A percentile compares a stretch with the other conserved stretches of the same genome.
Evolutionary conservation across 1,140 invertebrate species (phyloP).

Genomic region (Asbolus verrucosus): DNA sequence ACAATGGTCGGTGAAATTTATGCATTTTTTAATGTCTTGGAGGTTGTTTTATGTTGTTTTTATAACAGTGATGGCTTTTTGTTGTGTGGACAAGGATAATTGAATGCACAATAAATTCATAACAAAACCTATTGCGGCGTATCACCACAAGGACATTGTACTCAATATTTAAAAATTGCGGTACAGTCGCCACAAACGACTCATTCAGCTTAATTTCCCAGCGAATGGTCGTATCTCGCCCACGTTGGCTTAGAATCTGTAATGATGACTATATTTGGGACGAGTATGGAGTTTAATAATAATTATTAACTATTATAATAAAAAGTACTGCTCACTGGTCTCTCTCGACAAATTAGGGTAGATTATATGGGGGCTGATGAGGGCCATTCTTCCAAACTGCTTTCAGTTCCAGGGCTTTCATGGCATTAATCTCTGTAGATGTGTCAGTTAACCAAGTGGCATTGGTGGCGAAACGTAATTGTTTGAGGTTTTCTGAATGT

Average conservation of each 20-base stretch:
- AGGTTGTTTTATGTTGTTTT: constrained; percentile 16
- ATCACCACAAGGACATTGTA: neutral
- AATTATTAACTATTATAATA: no score
- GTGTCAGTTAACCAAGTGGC: neutral
- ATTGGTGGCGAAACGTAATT: constrained; percentile 17
- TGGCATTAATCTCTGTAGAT: constrained; percentile 7
- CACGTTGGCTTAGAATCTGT: no score
- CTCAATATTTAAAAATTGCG: neutral
- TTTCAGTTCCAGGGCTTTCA: constrained; percentile 13
- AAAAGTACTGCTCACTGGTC: constrained; percentile 4
- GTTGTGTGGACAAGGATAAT: constrained; percentile 22
- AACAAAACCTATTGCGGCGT: neutral
- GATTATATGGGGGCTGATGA: neutral
- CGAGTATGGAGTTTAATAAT: no score
- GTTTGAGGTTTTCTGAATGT: constrained; percentile 22
- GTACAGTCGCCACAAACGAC: no score
- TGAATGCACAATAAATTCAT: constrained; percentile 19
- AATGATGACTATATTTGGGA: no score
- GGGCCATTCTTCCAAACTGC: constrained; percentile 2
- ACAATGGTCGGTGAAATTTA: constrained; percentile 27
- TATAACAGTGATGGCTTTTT: constrained; percentile 6
- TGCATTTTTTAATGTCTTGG: constrained; percentile 31
- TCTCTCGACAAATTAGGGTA: neutral
- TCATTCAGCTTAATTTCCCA: no score
- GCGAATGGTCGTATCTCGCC: no score